These are phyloP conservation scores for Piprites chloris DNA, from an alignment of 2,113 vertebrate genomes.

Conservation along the genomic window DNA sequence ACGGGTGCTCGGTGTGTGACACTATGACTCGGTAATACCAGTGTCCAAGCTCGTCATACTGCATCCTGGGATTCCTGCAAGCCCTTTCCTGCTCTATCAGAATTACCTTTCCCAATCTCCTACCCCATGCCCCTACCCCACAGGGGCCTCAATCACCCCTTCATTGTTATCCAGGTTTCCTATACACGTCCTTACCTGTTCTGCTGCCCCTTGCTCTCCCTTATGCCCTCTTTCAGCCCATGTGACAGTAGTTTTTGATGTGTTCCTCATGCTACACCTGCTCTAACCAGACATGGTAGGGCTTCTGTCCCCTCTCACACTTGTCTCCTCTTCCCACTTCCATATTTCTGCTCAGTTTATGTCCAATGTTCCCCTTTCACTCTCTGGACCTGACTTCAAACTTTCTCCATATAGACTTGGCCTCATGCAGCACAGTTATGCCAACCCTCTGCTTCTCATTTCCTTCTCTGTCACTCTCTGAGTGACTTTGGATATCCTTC, in stretches of 20 bases:
- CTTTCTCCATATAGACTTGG: background rate
- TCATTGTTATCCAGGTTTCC: background rate
- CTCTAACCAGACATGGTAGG: background rate
- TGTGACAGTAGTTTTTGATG: background rate
- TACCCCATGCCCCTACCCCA: background rate
- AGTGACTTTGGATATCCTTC: background rate
- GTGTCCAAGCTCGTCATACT: background rate
- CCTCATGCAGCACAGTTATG: background rate
- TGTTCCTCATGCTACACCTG: background rate
- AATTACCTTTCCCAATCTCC: background rate
- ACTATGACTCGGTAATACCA: background rate
- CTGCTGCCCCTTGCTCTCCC: background rate
- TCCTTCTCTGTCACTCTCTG: background rate
- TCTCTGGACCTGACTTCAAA: background rate
- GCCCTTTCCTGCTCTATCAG: background rate
- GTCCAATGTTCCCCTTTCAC: background rate
- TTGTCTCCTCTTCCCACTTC: background rate
- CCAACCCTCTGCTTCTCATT: background rate
- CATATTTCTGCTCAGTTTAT: background rate
- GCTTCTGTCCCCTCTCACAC: background rate
- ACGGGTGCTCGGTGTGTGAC: background rate
- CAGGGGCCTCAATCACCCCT: rapidly evolving
- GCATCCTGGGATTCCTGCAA: background rate
- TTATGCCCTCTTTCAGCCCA: background rate
- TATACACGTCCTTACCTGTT: background rate